Percentiles rank a stretch among this genome's conserved stretches.
phyloP scores from a whole-genome alignment of 2,888 invertebrate genomes.

The Ophion costatus region DNA sequence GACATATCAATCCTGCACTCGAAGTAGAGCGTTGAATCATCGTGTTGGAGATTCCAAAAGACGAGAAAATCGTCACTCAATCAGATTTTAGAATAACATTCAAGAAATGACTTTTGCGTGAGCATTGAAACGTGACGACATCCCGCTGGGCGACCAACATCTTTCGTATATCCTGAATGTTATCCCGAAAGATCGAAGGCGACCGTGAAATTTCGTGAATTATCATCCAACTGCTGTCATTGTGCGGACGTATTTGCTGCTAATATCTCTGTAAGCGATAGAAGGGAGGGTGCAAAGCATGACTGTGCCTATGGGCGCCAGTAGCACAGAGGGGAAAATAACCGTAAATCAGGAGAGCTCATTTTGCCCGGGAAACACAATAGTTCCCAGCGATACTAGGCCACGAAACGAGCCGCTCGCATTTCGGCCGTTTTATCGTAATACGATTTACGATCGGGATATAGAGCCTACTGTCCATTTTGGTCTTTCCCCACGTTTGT shows the following conservation, averaged over 20 bases:
- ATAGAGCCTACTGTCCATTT: slow-evolving; percentile 43
- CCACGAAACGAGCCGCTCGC: slow-evolving; percentile 67
- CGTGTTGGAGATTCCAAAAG: neutral
- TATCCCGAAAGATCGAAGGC: neutral
- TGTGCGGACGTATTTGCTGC: slow-evolving; percentile 20
- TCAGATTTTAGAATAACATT: neutral
- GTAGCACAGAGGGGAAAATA: slow-evolving; percentile 54
- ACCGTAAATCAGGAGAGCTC: slow-evolving; percentile 73
- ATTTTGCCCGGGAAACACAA: slow-evolving; percentile 77
- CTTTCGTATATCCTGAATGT: neutral
- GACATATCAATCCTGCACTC: neutral
- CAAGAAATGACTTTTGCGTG: neutral
- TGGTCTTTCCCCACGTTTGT: slow-evolving; percentile 23
- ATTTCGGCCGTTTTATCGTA: slow-evolving; percentile 74
- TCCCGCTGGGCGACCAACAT: neutral
- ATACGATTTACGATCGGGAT: slow-evolving; percentile 77
- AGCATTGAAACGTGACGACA: too few relatives aligned
- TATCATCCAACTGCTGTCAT: neutral
- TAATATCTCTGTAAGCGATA: slow-evolving; percentile 25
- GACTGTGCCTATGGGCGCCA: slow-evolving; percentile 12
- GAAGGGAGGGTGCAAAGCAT: slow-evolving; percentile 14
- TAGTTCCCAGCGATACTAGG: slow-evolving; percentile 72
- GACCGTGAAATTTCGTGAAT: slow-evolving; percentile 8
- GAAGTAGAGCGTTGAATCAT: neutral
- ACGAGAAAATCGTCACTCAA: neutral